Base-by-base conservation (phyloP, 2,888 invertebrate genomes). In the Piscicola geometra region DNA sequence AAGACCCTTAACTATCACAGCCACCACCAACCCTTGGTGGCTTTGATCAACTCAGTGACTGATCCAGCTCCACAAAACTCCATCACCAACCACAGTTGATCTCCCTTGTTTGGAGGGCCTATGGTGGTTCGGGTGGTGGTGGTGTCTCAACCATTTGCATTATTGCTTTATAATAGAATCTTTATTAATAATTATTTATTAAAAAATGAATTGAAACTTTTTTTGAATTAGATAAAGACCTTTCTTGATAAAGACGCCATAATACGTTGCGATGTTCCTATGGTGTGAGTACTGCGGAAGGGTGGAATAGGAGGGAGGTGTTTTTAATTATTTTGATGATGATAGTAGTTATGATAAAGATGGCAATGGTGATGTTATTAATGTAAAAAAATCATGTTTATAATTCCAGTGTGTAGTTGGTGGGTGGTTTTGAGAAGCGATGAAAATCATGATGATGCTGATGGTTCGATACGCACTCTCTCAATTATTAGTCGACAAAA, bases 61-160 rank as follows among this genome's bases (percentile, higher is more conserved):
- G 97, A 97, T 78, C 94, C 97, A 86, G 97, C 98, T 82, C 99
- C 99, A 88, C 99, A 99, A 86, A 98, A 99, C 87, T 99, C 99
- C 99, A 99, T 99, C 78, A 99, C 98, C 73, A 81, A 75, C 99
- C 99, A 99, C 77, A 99, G 88, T 86, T 99, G 98, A 87, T 99
- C 99, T 88, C 99, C 98, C 88, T 98, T 98, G 68, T 98, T 97
- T 0, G 95, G 93, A 52, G 60, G 95, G 82, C 94, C 60, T 56
- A 5, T 25, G 21, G 60, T 25, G 25, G 25, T 25, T 5, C 5
- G 25, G 25, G 9, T 5, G 9, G 21, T 5, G 3, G 25, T 18
- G 25, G 25, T 56, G n/a, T 56, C 21, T 21, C 9, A 47, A 47
- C 9, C 50, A 47, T 15, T 47, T 47, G 9, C 21, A 47, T 47